These are phyloP conservation scores for Plecturocebus donacophilus DNA, from an alignment of 2,113 vertebrate genomes.

Conservation along the genomic window DNA sequence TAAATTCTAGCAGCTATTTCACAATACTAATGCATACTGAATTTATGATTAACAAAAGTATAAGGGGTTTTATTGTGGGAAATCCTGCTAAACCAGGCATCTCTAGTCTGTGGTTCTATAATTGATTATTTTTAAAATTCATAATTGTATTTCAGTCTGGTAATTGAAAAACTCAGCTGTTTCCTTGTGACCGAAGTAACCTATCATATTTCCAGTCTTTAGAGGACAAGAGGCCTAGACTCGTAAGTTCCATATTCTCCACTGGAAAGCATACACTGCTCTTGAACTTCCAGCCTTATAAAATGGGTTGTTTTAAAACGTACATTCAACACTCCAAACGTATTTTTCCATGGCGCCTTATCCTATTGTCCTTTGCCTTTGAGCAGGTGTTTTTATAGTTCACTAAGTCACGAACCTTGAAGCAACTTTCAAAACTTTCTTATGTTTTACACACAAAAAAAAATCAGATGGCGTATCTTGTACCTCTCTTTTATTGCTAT, in stretches of 20 bases:
- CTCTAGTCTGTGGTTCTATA: background rate
- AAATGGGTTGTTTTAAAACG: background rate
- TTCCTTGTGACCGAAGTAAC: background rate
- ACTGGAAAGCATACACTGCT: background rate
- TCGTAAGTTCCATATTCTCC: background rate
- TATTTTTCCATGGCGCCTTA: background rate
- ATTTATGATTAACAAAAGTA: background rate
- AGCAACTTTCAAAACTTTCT: background rate
- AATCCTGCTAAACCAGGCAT: background rate
- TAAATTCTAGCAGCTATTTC: background rate
- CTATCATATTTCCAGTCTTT: background rate
- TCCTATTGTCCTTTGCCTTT: background rate
- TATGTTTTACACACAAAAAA: background rate
- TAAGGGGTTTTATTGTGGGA: background rate
- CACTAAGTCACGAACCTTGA: background rate
- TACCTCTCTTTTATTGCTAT: background rate
- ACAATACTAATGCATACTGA: background rate
- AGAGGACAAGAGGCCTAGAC: background rate
- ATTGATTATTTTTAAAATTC: background rate
- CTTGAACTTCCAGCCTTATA: background rate
- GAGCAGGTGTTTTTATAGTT: background rate
- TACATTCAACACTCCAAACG: background rate
- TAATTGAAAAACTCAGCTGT: background rate
- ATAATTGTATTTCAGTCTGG: background rate
- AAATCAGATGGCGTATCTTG: background rate